phyloP scores from a whole-genome alignment of 1,140 invertebrate genomes.

The Zeugodacus cucurbitae region DNA sequence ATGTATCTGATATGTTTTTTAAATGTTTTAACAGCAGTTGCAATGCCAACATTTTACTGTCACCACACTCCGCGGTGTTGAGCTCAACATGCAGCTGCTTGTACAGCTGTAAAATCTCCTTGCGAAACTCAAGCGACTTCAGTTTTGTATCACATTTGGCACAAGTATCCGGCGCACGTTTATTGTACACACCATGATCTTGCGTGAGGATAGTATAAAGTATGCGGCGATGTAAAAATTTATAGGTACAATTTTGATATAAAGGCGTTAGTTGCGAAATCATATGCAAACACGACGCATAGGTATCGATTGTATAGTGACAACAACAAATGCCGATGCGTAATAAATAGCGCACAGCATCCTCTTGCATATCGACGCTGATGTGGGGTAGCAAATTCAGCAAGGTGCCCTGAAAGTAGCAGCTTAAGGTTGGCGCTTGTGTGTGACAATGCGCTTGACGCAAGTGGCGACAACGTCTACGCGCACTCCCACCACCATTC shows the following conservation, averaged over 20 bases:
- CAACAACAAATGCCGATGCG: slow-evolving; percentile 60
- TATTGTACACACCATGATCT: background rate
- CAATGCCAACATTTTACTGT: background rate
- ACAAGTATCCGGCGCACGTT: slow-evolving; percentile 44
- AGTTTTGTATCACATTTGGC: slow-evolving; percentile 56
- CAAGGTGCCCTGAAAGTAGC: slow-evolving; percentile 59
- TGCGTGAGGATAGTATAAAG: slow-evolving; percentile 55
- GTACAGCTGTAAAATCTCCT: slow-evolving; percentile 53
- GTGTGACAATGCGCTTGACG: slow-evolving; percentile 54
- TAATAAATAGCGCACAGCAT: slow-evolving; percentile 52
- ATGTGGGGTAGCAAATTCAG: slow-evolving; percentile 52
- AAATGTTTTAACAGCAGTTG: slow-evolving; percentile 56
- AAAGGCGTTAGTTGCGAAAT: slow-evolving; percentile 47
- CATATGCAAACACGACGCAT: slow-evolving; percentile 51
- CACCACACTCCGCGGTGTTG: background rate
- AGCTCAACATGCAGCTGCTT: slow-evolving; percentile 43
- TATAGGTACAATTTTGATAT: slow-evolving; percentile 60
- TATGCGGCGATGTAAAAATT: slow-evolving; percentile 58
- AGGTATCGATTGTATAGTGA: slow-evolving; percentile 54
- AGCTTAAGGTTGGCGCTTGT: slow-evolving; percentile 48
- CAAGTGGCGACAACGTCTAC: slow-evolving; percentile 48
- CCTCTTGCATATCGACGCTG: slow-evolving; percentile 53
- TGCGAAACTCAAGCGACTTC: slow-evolving; percentile 54
- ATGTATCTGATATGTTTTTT: slow-evolving; percentile 56
- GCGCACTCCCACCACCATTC: background rate